Evolutionary conservation across 2,888 invertebrate genomes (phyloP), one percentile per base, ranked within the genome.

Genomic region (Troides aeacus): DNA sequence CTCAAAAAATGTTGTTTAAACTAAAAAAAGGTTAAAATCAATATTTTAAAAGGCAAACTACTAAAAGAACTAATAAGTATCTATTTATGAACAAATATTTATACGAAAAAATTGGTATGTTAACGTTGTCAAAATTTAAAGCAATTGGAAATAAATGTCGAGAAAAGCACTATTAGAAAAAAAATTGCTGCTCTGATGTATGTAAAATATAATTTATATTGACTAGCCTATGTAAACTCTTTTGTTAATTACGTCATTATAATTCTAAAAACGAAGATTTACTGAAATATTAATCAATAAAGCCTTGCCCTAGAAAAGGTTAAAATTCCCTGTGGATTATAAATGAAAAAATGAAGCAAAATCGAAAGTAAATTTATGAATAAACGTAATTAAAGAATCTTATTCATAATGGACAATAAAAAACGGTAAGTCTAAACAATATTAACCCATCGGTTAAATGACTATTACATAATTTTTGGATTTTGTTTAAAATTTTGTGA

Each of bases 321-420:
- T 62, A 70, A 62, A 70, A 78, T 77, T 74, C 46, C 72, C 73
- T 66, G 75, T 76, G 23, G 66, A 68, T 70, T 36, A 59, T 65
- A 42, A 2, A 21, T 39, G n/a, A 21, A 21, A 46, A 72, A 74
- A 72, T 63, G 58, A 42, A 72, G 69, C 70, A 74, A 71, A 73
- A 71, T 72, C 7, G 39, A 64, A 62, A 62, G 42, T 50, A 50
- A 39, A 4, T 53, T 5, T 50, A 5, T 18, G 2, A 10, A 3
- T 21, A 7, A 61, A 64, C 70, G 72, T 75, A 72, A 64, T 56
- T 39, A 66, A 70, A 71, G 61, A 71, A 71, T 42, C 24, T 56
- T 56, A 17, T 15, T 12, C 2, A 82, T 77, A 74, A 84, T 84
- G 85, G 76, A 72, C 71, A 79, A 77, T 73, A 84, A 79, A 69